Percentiles rank a stretch among this genome's conserved stretches.
These are phyloP conservation scores for Luffia ferchaultella DNA, from an alignment of 2,888 invertebrate genomes.

Conservation along the genomic window DNA sequence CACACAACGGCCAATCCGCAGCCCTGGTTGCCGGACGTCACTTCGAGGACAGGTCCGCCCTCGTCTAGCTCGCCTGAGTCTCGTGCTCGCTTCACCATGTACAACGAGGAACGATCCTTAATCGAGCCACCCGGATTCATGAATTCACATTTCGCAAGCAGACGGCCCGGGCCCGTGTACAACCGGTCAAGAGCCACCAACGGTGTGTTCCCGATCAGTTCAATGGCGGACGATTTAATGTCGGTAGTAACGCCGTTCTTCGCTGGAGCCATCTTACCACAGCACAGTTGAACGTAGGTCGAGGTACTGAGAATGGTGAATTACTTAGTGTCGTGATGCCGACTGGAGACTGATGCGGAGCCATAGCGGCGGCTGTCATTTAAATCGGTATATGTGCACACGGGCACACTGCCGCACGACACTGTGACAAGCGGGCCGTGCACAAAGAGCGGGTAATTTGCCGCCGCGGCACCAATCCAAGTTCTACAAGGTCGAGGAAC, in stretches of 20 bases:
- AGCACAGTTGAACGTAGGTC: neutral
- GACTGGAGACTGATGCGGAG: slow-evolving; percentile 3
- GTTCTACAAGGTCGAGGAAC: neutral
- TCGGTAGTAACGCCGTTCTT: slow-evolving; percentile 31
- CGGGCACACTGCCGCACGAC: neutral
- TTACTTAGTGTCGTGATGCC: neutral
- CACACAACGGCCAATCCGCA: slow-evolving; percentile 54
- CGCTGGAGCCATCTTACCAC: slow-evolving; percentile 19
- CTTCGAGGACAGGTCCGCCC: slow-evolving; percentile 40
- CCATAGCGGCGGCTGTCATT: slow-evolving; percentile 1
- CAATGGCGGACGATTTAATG: slow-evolving; percentile 48
- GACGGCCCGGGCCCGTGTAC: slow-evolving; percentile 44
- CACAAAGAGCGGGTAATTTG: neutral
- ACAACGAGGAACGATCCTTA: slow-evolving; percentile 47
- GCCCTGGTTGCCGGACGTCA: slow-evolving; percentile 55
- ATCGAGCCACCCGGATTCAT: slow-evolving; percentile 57
- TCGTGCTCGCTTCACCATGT: slow-evolving; percentile 40
- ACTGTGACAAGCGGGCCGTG: neutral
- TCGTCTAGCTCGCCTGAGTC: slow-evolving; percentile 37
- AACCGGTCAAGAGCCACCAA: slow-evolving; percentile 51
- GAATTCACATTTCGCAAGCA: slow-evolving; percentile 55
- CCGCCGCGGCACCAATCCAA: neutral
- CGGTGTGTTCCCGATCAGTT: slow-evolving; percentile 53
- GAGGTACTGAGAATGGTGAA: neutral
- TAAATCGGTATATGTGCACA: slow-evolving; percentile 5